Conservation (phyloP, 2,797 vertebrate genomes). For the Podarcis siculus region DNA sequence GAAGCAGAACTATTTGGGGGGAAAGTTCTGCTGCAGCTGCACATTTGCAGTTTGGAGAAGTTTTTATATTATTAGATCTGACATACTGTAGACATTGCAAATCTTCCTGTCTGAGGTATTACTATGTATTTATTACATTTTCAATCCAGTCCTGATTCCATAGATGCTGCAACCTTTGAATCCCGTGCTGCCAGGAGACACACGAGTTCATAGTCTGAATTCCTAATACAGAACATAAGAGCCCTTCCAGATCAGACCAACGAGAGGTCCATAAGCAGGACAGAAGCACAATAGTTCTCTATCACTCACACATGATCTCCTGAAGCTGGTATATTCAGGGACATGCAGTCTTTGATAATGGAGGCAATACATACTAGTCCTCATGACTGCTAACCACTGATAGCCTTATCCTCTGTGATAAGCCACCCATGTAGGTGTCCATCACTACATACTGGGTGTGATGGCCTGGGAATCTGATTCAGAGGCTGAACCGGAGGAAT, state of each 20-base stretch:
- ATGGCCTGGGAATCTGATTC: too few relatives aligned
- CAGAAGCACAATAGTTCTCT: too few relatives aligned
- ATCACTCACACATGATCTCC: background rate
- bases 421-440: background rate
- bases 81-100: background rate
- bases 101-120: background rate
- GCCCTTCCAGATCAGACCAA: background rate
- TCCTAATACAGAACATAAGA: background rate
- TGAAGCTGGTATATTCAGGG: background rate
- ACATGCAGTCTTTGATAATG: background rate
- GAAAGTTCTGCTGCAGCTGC: background rate
- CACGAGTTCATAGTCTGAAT: slow-evolving; percentile 5
- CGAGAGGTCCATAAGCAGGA: background rate
- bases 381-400: background rate
- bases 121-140: background rate
- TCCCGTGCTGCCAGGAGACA: background rate
- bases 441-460: background rate
- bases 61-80: background rate
- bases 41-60: background rate
- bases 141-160: background rate
- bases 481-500: too few relatives aligned
- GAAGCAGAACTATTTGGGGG: slow-evolving; percentile 7
- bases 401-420: background rate
- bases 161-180: background rate
- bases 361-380: background rate